Evolutionary conservation across 2,797 vertebrate species (phyloP).

Genomic region (Chromobotia macracanthus): DNA sequence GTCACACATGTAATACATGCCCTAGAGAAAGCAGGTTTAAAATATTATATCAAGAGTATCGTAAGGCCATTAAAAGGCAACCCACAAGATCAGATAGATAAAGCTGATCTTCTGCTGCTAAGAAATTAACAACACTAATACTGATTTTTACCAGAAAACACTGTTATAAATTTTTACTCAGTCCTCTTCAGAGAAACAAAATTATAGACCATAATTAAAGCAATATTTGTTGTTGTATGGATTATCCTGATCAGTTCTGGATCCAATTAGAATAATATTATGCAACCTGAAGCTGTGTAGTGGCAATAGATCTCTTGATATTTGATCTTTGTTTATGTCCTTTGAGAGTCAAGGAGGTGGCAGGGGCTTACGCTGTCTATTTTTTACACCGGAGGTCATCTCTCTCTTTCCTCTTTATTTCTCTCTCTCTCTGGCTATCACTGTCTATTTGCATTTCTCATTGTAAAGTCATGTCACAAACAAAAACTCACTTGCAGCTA

Average conservation of each 20-base stretch:
- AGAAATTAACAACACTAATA: neutral
- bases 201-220: neutral
- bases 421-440: slow-evolving; percentile 36
- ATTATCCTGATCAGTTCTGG: neutral
- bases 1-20: too few species aligned
- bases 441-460: slow-evolving; percentile 31
- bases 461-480: slow-evolving; percentile 74
- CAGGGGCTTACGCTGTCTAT: slow-evolving; percentile 57
- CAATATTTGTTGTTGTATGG: neutral
- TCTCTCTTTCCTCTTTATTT: slow-evolving; percentile 10
- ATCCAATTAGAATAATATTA: slow-evolving; percentile 20
- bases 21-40: too few species aligned
- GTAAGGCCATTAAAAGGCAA: neutral
- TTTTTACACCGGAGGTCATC: slow-evolving; percentile 46
- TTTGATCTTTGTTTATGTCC: slow-evolving; percentile 70
- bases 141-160: neutral
- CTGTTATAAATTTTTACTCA: neutral
- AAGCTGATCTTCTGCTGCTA: neutral
- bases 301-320: slow-evolving; percentile 58
- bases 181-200: neutral
- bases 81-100: too few species aligned
- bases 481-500: slow-evolving; percentile 76
- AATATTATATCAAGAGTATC: too few species aligned
- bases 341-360: slow-evolving; percentile 62
- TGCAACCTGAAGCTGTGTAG: slow-evolving; percentile 61